A percentile compares a stretch with the other conserved stretches of the same genome.
Evolutionary conservation across 2,888 invertebrate genomes (phyloP).

Genomic region (Brachylomia viminalis): DNA sequence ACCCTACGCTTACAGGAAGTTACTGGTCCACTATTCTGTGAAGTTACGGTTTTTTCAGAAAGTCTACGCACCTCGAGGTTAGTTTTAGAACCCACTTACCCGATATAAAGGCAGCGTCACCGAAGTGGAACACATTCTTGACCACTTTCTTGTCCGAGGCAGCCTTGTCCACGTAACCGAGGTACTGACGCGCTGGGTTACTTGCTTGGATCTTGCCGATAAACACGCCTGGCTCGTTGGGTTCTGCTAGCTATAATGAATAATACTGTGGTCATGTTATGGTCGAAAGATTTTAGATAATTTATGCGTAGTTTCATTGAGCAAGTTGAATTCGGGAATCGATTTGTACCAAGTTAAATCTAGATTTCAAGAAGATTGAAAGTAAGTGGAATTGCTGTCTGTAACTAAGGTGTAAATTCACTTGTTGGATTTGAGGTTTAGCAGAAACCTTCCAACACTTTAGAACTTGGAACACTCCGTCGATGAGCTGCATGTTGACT

Average conservation of each 20-base stretch:
- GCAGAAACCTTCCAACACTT: background rate
- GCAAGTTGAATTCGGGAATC: background rate
- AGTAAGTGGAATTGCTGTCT: background rate
- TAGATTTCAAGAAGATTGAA: background rate
- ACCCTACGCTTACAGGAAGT: background rate
- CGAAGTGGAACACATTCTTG: conserved; percentile 95
- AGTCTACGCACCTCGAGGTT: background rate
- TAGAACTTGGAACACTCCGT: background rate
- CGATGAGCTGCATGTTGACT: background rate
- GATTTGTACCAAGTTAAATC: background rate
- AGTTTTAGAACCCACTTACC: conserved; percentile 84
- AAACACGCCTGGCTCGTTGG: conserved; percentile 98
- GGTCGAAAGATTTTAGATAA: background rate
- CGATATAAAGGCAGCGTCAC: conserved; percentile 98
- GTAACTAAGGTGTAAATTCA: background rate
- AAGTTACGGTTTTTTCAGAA: background rate
- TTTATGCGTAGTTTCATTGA: background rate
- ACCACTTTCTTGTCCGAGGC: conserved; percentile 99
- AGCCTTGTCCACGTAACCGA: conserved; percentile 97
- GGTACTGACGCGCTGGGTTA: conserved; percentile 97
- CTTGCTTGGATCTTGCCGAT: conserved; percentile 98
- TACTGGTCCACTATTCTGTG: background rate
- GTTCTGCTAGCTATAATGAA: conserved; percentile 87
- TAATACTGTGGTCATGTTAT: background rate
- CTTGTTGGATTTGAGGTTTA: no score